A percentile compares a stretch with the other conserved stretches of the same genome.
These are phyloP conservation scores for Hydrophis major DNA, from an alignment of 2,797 vertebrate genomes.

Conservation along the genomic window DNA sequence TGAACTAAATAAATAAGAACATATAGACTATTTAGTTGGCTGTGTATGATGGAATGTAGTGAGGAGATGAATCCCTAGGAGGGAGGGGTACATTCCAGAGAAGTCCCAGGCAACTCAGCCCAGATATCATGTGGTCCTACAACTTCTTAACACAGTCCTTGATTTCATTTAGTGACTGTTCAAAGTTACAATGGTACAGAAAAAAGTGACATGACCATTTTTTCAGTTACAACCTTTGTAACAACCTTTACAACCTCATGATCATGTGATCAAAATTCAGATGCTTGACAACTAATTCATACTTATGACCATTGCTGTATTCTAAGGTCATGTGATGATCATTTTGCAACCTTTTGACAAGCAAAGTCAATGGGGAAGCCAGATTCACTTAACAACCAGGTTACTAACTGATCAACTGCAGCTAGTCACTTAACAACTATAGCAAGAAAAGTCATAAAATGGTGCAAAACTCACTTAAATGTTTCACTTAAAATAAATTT, in stretches of 20 bases:
- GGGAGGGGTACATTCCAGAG: not conserved
- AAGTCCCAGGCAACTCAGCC: not conserved
- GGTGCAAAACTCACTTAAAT: not conserved
- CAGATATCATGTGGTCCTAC: not conserved
- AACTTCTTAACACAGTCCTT: not conserved
- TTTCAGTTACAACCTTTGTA: not conserved
- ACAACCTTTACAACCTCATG: not conserved
- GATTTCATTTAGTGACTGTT: not conserved
- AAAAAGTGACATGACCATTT: not conserved
- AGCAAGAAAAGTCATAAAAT: not conserved
- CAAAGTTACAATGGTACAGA: not conserved
- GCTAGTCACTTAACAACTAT: not conserved
- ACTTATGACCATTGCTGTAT: not conserved
- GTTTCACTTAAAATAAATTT: not conserved
- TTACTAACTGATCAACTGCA: not conserved
- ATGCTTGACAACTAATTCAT: not conserved
- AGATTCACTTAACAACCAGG: not conserved
- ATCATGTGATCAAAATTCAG: not conserved
- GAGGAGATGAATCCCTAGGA: not conserved
- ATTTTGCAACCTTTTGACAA: not conserved
- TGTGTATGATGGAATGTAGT: not conserved
- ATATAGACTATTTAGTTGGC: not conserved
- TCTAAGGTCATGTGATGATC: not conserved
- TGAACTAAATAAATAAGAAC: not conserved
- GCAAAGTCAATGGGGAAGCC: no score